phyloP scores from a whole-genome alignment of 2,113 vertebrate species.

The Seriola quinqueradiata region DNA sequence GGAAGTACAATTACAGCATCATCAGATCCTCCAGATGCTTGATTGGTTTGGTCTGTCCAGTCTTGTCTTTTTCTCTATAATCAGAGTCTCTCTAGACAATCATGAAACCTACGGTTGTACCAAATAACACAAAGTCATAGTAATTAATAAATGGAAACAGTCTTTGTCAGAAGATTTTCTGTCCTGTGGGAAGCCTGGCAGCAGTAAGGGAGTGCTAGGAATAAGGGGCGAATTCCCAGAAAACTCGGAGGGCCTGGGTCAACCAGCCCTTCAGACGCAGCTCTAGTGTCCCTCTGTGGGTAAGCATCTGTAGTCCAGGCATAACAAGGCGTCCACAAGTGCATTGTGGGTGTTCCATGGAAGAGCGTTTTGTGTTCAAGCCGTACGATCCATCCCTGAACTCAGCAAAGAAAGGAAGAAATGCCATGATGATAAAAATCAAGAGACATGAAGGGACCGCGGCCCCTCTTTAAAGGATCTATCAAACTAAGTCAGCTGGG shows the following conservation, averaged over 20 bases:
- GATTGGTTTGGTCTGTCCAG: slow-evolving; percentile 75
- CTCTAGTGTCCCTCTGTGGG: slow-evolving; percentile 56
- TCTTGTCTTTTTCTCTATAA: slow-evolving; percentile 60
- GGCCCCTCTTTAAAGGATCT: slow-evolving; percentile 45
- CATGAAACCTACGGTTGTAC: slow-evolving; percentile 55
- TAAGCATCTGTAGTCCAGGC: slow-evolving; percentile 65
- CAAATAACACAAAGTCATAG: slow-evolving; percentile 71
- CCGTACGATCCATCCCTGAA: slow-evolving; percentile 79
- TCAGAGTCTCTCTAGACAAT: slow-evolving; percentile 70
- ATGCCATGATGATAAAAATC: slow-evolving; percentile 58
- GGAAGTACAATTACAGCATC: slow-evolving; percentile 85
- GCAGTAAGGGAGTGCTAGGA: slow-evolving; percentile 57
- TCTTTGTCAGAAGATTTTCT: slow-evolving; percentile 65
- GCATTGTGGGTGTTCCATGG: slow-evolving; percentile 79
- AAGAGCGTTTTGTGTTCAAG: slow-evolving; percentile 81
- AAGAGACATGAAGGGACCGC: slow-evolving; percentile 4
- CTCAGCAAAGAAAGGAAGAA: slow-evolving; percentile 76
- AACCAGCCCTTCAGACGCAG: slow-evolving; percentile 42
- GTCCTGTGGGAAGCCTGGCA: slow-evolving; percentile 66
- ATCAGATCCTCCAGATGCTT: slow-evolving; percentile 76
- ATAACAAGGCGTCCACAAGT: slow-evolving; percentile 73
- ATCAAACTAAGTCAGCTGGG: slow-evolving; percentile 52
- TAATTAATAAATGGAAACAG: slow-evolving; percentile 70
- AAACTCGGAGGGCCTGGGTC: slow-evolving; percentile 38
- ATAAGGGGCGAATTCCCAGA: slow-evolving; percentile 40